A percentile compares a stretch with the other conserved stretches of the same genome.
These are phyloP conservation scores for Spinus olivaceus DNA, from an alignment of 2,797 vertebrate genomes.

Conservation along the genomic window DNA sequence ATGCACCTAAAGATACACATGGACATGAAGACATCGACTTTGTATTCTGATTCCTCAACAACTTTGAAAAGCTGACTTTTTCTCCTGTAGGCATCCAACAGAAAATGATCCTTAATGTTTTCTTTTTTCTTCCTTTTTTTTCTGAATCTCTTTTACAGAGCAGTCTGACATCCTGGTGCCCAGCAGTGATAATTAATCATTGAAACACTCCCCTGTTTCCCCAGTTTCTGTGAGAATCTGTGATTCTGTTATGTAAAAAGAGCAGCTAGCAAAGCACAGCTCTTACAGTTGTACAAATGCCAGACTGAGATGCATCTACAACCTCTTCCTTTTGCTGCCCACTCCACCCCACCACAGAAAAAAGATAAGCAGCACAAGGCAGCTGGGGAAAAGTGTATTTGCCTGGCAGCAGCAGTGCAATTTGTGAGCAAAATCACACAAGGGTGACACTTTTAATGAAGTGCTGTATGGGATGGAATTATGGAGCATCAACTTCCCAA, in stretches of 20 bases:
- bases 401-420: not conserved
- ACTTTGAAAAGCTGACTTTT: not conserved
- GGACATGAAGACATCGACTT: not conserved
- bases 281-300: not conserved
- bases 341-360: not conserved
- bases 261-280: not conserved
- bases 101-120: not conserved
- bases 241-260: not conserved
- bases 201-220: not conserved
- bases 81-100: not conserved
- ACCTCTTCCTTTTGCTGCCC: not conserved
- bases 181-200: slow-evolving; percentile 27
- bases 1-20: not conserved
- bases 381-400: not conserved
- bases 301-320: not conserved
- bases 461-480: not conserved
- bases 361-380: not conserved
- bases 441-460: not conserved
- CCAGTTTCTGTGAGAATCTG: not conserved
- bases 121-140: not conserved
- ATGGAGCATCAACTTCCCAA: not conserved
- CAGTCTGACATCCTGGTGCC: not conserved
- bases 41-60: not conserved
- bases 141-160: not conserved
- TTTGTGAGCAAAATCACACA: not conserved